phyloP scores from a whole-genome alignment of 2,888 invertebrate species.

The Coelopa pilipes region DNA sequence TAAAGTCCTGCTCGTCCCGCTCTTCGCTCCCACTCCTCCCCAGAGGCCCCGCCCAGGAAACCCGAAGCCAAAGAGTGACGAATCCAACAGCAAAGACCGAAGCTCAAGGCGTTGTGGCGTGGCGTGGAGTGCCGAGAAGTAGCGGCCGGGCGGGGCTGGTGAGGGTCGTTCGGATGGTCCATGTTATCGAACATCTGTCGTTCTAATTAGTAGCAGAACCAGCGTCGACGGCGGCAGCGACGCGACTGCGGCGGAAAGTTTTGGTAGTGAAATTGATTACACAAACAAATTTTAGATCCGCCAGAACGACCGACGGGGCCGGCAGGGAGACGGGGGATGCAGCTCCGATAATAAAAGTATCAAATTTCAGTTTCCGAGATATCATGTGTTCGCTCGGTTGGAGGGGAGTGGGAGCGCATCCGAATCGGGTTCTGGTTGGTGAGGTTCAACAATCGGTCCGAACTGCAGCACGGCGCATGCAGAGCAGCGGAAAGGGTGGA shows the following conservation, averaged over 20 bases:
- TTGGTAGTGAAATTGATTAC: constrained; percentile 17
- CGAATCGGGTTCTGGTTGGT: too few relatives aligned
- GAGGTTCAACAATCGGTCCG: too few relatives aligned
- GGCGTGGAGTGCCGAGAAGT: neutral
- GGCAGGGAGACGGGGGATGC: neutral
- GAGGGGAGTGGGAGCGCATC: too few relatives aligned
- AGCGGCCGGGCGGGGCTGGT: too few relatives aligned
- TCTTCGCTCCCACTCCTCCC: too few relatives aligned
- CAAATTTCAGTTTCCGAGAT: constrained; percentile 6
- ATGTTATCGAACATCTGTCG: constrained; percentile 32
- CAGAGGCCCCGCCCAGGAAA: neutral
- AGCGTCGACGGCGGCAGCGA: constrained; percentile 52
- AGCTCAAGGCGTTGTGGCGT: neutral
- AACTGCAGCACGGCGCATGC: too few relatives aligned
- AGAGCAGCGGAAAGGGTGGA: too few relatives aligned
- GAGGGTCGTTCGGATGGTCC: too few relatives aligned
- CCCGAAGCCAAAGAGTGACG: neutral
- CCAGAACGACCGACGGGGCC: neutral
- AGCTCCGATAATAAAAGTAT: constrained; percentile 15
- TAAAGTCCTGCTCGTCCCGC: neutral
- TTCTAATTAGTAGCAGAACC: constrained; percentile 32
- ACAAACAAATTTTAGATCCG: neutral
- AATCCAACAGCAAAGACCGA: neutral
- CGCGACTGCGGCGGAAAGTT: constrained; percentile 47
- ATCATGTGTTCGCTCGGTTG: neutral